phyloP scores from a whole-genome alignment of 2,888 invertebrate genomes.

The Limenitis camilla region DNA sequence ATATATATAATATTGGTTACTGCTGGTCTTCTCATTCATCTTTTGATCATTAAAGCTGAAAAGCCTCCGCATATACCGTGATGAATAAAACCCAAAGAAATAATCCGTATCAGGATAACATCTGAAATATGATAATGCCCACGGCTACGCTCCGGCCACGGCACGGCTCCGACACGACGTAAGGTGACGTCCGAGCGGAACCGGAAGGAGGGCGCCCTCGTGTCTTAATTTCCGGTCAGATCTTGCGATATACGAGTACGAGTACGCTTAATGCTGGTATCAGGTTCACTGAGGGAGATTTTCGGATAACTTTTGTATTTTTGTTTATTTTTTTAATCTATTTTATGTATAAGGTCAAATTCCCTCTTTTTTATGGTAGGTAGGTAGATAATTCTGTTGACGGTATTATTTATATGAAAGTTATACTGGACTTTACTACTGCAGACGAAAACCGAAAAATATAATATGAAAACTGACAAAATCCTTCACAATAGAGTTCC shows the following conservation, averaged over 20 bases:
- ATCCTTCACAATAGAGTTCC: too few relatives aligned
- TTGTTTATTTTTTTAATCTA: background rate
- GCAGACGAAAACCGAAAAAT: too few relatives aligned
- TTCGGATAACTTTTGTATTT: constrained; percentile 1
- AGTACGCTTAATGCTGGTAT: constrained; percentile 24
- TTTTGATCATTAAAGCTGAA: background rate
- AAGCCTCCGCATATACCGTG: background rate
- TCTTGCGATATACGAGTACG: constrained; percentile 41
- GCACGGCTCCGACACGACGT: constrained; percentile 33
- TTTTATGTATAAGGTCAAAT: background rate
- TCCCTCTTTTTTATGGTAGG: too few relatives aligned
- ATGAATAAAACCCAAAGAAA: constrained; percentile 3
- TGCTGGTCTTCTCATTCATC: too few relatives aligned
- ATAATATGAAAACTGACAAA: too few relatives aligned
- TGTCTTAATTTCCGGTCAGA: constrained; percentile 72
- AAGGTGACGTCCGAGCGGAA: constrained; percentile 63
- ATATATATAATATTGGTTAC: too few relatives aligned
- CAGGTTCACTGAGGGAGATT: constrained; percentile 7
- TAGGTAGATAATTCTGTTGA: too few relatives aligned
- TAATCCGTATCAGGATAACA: constrained; percentile 22
- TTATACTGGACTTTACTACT: too few relatives aligned
- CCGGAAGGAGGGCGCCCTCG: constrained; percentile 36
- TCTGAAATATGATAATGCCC: constrained; percentile 50
- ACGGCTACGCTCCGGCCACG: constrained; percentile 38
- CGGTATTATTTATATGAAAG: too few relatives aligned